phyloP scores from a whole-genome alignment of 2,888 invertebrate genomes.

The Ectemnius continuus region DNA sequence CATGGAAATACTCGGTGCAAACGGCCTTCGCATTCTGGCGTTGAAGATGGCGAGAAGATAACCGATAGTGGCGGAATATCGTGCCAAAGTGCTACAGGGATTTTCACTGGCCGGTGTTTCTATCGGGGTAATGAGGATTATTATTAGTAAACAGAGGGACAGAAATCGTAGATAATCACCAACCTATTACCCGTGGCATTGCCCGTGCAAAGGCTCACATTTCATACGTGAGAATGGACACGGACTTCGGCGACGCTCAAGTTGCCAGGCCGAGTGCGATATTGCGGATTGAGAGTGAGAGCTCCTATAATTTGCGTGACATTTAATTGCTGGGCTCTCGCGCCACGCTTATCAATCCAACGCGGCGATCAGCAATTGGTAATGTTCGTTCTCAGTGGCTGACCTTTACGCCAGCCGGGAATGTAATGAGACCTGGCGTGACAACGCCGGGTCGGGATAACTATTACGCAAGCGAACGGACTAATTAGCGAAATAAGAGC shows the following conservation, averaged over 20 bases:
- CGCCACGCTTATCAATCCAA: constrained; percentile 31
- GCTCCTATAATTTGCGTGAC: neutral
- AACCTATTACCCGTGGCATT: too few relatives aligned
- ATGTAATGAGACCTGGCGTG: constrained; percentile 7
- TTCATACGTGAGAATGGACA: constrained; percentile 9
- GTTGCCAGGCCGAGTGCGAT: neutral
- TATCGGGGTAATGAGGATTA: neutral
- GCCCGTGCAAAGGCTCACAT: neutral
- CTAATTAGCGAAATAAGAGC: constrained; percentile 53
- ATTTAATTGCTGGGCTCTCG: constrained; percentile 12
- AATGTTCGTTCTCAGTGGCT: constrained; percentile 29
- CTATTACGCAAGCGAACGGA: constrained; percentile 32
- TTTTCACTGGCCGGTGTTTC: constrained; percentile 1
- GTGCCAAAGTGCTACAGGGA: neutral
- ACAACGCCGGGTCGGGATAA: constrained; percentile 17
- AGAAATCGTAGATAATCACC: constrained; percentile 31
- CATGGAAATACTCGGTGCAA: neutral
- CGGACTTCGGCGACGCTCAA: neutral
- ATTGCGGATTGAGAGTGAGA: neutral
- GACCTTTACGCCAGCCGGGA: constrained; percentile 1
- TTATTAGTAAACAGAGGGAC: constrained; percentile 9
- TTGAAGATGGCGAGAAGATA: neutral
- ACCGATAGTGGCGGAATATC: neutral
- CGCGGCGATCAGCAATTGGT: constrained; percentile 12
- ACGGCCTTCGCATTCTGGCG: neutral